phyloP scores from a whole-genome alignment of 1,140 invertebrate genomes.

The Odontomachus brunneus region DNA sequence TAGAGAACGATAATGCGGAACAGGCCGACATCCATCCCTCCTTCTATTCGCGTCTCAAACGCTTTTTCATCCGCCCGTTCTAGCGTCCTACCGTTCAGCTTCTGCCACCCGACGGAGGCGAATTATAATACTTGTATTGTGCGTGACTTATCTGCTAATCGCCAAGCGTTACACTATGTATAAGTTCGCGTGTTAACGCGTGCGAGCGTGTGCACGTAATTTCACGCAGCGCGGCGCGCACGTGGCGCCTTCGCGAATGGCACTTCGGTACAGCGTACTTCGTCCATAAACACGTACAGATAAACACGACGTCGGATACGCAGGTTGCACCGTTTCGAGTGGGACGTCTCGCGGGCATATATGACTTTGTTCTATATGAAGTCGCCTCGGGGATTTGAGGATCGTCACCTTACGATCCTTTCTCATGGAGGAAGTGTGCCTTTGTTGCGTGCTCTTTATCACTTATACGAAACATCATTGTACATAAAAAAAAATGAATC shows the following conservation, averaged over 20 bases:
- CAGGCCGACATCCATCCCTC: slow-evolving; percentile 7
- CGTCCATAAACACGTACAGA: too few relatives aligned
- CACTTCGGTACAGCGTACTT: slow-evolving; percentile 74
- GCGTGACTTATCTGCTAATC: slow-evolving; percentile 40
- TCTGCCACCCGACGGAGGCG: slow-evolving; percentile 3
- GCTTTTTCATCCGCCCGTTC: neutral
- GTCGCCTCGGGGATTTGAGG: too few relatives aligned
- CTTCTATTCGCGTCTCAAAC: slow-evolving; percentile 3
- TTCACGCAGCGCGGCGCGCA: slow-evolving; percentile 4
- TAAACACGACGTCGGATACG: too few relatives aligned
- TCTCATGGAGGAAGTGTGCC: too few relatives aligned
- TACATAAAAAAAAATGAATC: too few relatives aligned
- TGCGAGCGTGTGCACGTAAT: slow-evolving; percentile 28
- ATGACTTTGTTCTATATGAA: too few relatives aligned
- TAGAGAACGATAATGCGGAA: slow-evolving; percentile 65
- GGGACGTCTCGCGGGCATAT: too few relatives aligned
- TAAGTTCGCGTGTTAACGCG: slow-evolving; percentile 38
- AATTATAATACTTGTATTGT: slow-evolving; percentile 62
- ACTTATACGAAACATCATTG: too few relatives aligned
- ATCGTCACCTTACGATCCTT: too few relatives aligned
- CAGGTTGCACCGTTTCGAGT: too few relatives aligned
- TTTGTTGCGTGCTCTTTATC: too few relatives aligned
- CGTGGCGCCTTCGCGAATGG: slow-evolving; percentile 66
- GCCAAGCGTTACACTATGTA: slow-evolving; percentile 60
- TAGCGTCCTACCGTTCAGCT: too few relatives aligned